A percentile compares a stretch with the other conserved stretches of the same genome.
Conservation (phyloP, 2,797 vertebrate genomes). For the Diglossa cyanea region DNA sequence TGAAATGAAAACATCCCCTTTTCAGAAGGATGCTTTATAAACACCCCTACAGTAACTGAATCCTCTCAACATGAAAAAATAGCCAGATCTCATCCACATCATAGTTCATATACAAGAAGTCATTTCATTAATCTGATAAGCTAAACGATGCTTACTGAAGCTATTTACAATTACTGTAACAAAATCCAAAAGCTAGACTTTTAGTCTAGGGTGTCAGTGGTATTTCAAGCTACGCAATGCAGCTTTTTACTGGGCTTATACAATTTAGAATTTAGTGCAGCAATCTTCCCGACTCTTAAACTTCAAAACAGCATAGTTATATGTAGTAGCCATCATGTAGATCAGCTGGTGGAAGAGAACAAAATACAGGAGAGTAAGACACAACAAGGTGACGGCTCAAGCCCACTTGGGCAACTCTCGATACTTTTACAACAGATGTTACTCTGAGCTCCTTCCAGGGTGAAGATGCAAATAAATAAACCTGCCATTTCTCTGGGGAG, state of each 20-base stretch:
- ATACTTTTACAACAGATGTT: slow-evolving; percentile 34
- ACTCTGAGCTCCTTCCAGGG: slow-evolving; percentile 23
- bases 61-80: slow-evolving; percentile 67
- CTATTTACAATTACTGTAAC: slow-evolving; percentile 92
- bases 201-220: slow-evolving; percentile 89
- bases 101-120: slow-evolving; percentile 73
- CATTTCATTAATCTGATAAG: slow-evolving; percentile 75
- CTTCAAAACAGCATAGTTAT: slow-evolving; percentile 99
- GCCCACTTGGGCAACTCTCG: slow-evolving; percentile 50
- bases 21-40: slow-evolving; percentile 54
- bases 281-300: slow-evolving; percentile 99
- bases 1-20: slow-evolving; percentile 13
- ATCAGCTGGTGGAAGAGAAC: slow-evolving; percentile 99
- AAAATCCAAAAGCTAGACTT: slow-evolving; percentile 84
- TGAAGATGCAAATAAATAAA: slow-evolving; percentile 15
- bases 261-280: slow-evolving; percentile 99
- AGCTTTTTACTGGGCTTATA: slow-evolving; percentile 79
- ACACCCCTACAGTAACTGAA: slow-evolving; percentile 69
- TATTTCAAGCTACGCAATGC: slow-evolving; percentile 82
- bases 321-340: slow-evolving; percentile 99
- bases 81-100: slow-evolving; percentile 75
- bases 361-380: slow-evolving; percentile 81
- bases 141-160: slow-evolving; percentile 82
- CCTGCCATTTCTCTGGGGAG: not conserved
- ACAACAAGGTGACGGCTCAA: slow-evolving; percentile 60